Conservation (phyloP, 2,888 invertebrate genomes). For the Auanema freiburgensis region DNA sequence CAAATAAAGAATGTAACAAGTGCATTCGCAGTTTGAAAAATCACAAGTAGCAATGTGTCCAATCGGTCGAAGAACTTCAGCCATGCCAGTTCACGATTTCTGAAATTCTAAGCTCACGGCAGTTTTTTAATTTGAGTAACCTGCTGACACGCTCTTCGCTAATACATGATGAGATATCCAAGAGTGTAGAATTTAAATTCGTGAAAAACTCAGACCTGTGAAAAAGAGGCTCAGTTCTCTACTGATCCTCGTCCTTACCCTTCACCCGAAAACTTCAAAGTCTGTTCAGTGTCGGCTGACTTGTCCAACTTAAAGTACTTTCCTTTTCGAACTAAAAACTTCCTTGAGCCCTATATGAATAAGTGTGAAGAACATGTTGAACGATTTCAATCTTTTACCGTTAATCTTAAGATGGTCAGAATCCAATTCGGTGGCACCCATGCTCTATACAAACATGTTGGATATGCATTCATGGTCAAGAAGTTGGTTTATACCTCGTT, state of each 20-base stretch:
- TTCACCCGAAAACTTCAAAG: no score
- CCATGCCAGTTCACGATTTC: constrained; percentile 33
- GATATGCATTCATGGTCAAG: no score
- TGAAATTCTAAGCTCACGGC: constrained; percentile 5
- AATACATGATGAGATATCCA: background rate
- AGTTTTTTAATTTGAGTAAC: no score
- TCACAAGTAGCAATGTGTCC: constrained; percentile 33
- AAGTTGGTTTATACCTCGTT: constrained; percentile 25
- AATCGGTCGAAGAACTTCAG: constrained; percentile 43
- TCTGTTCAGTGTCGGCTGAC: background rate
- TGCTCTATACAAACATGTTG: no score
- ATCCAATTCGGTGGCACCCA: constrained; percentile 35
- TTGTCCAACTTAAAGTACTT: constrained; percentile 3
- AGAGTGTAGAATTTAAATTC: no score
- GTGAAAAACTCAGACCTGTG: no score
- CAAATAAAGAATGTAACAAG: constrained; percentile 15
- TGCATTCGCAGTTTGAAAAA: constrained; percentile 30
- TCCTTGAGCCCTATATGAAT: constrained; percentile 13
- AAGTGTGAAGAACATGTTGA: no score
- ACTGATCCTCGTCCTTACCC: no score
- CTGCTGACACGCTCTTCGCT: background rate
- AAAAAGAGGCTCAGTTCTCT: no score
- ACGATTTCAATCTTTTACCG: constrained; percentile 2
- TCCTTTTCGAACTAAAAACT: constrained; percentile 11
- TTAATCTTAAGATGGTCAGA: constrained; percentile 25